Conservation (phyloP, 2,888 invertebrate genomes). For the Cataglyphis altisquamis region DNA sequence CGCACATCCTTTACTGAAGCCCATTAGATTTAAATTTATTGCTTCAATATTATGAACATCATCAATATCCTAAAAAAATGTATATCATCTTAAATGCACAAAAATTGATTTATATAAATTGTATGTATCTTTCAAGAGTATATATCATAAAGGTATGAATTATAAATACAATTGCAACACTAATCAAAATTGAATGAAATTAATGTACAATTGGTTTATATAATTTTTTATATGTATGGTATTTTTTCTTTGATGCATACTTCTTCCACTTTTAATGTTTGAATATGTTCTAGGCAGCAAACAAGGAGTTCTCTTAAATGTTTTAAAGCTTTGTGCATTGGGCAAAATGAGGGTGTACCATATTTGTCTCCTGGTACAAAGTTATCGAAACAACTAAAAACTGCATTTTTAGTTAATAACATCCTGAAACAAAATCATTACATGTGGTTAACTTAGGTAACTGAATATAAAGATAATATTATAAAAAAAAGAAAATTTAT, state of each 20-base stretch:
- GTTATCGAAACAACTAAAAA: conserved; percentile 95
- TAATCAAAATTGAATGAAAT: not conserved
- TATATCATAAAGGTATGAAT: not conserved
- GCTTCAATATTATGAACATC: conserved; percentile 39
- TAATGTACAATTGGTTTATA: not conserved
- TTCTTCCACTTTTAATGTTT: conserved; percentile 30
- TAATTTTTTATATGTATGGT: not conserved
- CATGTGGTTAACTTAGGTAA: not conserved
- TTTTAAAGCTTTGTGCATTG: conserved; percentile 90
- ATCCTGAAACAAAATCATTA: conserved; percentile 87
- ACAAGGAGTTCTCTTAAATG: conserved; percentile 89
- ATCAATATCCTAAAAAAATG: conserved; percentile 50
- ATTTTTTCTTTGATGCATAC: conserved; percentile 10
- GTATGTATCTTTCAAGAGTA: not conserved
- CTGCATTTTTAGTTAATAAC: conserved; percentile 90
- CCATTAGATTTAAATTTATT: conserved; percentile 86
- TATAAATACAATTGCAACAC: conserved; percentile 4
- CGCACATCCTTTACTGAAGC: conserved; percentile 97
- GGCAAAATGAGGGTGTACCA: conserved; percentile 94
- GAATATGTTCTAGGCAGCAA: conserved; percentile 57
- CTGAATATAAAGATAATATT: not conserved
- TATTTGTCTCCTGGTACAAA: conserved; percentile 92
- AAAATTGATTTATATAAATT: conserved; percentile 7
- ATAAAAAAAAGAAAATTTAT: not conserved
- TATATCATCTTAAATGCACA: not conserved